These are phyloP conservation scores for Agriopis leucophaearia DNA, from an alignment of 2,888 invertebrate species.

Conservation along the genomic window DNA sequence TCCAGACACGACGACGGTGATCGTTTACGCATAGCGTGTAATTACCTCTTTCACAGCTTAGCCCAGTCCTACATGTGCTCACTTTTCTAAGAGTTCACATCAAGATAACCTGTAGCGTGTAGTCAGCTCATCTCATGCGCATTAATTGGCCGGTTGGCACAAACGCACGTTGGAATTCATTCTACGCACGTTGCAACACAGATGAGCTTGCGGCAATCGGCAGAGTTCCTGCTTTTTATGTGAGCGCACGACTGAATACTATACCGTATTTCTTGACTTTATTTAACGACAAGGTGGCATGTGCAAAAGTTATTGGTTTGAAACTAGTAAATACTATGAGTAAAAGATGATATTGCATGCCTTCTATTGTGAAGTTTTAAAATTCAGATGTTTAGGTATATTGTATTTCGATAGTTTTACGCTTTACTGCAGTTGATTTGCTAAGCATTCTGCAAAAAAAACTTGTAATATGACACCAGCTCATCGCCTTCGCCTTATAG, in stretches of 20 bases:
- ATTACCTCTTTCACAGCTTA: too few species aligned
- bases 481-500: too few species aligned
- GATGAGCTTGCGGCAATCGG: constrained; percentile 28
- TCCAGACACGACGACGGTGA: too few species aligned
- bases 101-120: constrained; percentile 20
- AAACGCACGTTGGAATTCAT: constrained; percentile 39
- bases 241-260: constrained; percentile 15
- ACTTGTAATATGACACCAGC: too few species aligned
- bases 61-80: neutral
- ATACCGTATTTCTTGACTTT: neutral
- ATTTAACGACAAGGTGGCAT: neutral
- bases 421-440: neutral
- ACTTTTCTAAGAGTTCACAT: constrained; percentile 7
- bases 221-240: constrained; percentile 31
- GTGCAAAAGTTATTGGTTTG: constrained; percentile 4
- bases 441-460: neutral
- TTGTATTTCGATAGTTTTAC: too few species aligned
- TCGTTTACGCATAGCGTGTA: too few species aligned
- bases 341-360: too few species aligned
- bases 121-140: constrained; percentile 55
- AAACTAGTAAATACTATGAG: too few species aligned
- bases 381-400: too few species aligned
- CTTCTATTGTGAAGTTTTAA: too few species aligned
- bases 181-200: constrained; percentile 49
- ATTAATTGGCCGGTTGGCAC: constrained; percentile 57